Percentiles rank a stretch among this genome's conserved stretches.
Evolutionary conservation across 2,888 invertebrate species (phyloP).

Genomic region (Aricia artaxerxes): DNA sequence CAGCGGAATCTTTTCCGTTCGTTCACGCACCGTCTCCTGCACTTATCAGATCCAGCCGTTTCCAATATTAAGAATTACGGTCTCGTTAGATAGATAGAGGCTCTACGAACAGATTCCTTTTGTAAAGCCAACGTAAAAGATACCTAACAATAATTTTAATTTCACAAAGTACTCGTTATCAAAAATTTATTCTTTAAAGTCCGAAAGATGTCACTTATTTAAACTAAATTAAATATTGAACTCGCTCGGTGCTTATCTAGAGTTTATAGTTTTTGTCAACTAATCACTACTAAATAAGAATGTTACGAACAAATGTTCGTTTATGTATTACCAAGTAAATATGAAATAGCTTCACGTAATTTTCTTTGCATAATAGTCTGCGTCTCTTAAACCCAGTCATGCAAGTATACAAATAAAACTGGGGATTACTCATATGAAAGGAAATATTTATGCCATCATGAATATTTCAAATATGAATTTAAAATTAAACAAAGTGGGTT

Average conservation of each 20-base stretch:
- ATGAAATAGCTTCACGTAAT: neutral
- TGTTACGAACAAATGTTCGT: too few relatives aligned
- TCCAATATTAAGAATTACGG: constrained; percentile 8
- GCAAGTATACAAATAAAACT: neutral
- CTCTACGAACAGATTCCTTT: neutral
- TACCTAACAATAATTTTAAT: neutral
- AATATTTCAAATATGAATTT: neutral
- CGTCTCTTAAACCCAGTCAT: neutral
- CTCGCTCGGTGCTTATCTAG: neutral
- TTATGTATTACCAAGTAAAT: neutral
- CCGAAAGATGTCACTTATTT: neutral
- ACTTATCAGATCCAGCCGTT: constrained; percentile 37
- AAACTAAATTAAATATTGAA: neutral
- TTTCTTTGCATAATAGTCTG: neutral
- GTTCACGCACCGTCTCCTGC: constrained; percentile 45
- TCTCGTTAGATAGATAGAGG: neutral
- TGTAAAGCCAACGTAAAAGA: neutral
- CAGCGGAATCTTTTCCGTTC: constrained; percentile 57
- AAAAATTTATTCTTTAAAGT: too few relatives aligned
- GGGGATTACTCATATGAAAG: neutral
- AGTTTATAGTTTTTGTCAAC: too few relatives aligned
- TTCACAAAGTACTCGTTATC: neutral
- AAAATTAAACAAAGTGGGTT: neutral
- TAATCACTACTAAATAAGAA: too few relatives aligned
- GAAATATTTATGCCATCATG: neutral